Conservation (phyloP, 2,113 vertebrate species). For the Paracanthobrama guichenoti region DNA sequence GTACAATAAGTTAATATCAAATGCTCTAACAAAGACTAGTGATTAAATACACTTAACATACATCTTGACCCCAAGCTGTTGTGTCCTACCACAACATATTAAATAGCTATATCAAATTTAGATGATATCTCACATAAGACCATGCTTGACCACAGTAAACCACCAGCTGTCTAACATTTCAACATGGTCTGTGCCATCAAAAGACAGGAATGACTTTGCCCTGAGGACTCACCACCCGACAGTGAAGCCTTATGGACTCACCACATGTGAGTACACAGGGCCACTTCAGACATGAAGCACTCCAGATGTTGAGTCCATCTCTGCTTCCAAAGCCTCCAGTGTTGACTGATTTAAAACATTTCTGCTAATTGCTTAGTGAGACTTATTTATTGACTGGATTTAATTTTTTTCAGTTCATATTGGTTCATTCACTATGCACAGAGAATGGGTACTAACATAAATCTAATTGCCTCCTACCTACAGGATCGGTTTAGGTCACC, state of each 20-base stretch:
- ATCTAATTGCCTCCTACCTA: not conserved
- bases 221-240: conserved; percentile 54
- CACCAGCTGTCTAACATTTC: conserved; percentile 51
- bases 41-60: not conserved
- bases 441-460: not conserved
- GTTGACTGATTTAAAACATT: not conserved
- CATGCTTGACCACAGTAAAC: not conserved
- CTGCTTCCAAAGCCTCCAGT: not conserved
- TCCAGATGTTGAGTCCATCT: not conserved
- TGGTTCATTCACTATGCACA: no score
- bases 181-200: conserved; percentile 55
- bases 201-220: conserved; percentile 64
- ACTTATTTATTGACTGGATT: not conserved
- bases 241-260: conserved; percentile 58
- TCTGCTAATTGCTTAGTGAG: not conserved
- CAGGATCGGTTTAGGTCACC: not conserved
- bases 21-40: not conserved
- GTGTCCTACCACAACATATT: not conserved
- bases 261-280: conserved; percentile 53
- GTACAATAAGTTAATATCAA: not conserved
- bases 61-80: not conserved
- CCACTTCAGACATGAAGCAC: not conserved
- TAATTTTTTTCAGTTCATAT: accelerated
- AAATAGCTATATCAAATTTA: not conserved
- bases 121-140: not conserved